Evolutionary conservation across 2,888 invertebrate genomes (phyloP).

Genomic region (Temnothorax rugatulus): DNA sequence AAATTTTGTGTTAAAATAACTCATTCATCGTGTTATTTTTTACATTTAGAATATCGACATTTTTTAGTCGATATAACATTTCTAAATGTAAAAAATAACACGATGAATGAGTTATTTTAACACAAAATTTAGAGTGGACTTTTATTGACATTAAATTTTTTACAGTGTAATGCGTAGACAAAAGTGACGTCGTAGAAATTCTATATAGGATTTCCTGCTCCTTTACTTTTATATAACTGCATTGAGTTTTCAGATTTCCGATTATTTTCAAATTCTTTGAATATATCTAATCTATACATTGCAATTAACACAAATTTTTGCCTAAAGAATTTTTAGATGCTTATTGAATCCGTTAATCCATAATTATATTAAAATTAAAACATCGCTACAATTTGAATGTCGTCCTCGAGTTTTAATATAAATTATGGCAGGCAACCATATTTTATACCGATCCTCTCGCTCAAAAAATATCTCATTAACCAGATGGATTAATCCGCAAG

Average conservation of each 20-base stretch:
- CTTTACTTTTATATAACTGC: neutral
- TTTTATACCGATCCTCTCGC: neutral
- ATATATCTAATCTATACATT: neutral
- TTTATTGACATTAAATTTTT: no score
- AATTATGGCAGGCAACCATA: neutral
- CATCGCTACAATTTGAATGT: neutral
- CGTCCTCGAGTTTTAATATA: neutral
- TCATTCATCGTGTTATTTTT: no score
- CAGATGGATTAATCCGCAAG: constrained; percentile 23
- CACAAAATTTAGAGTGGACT: no score
- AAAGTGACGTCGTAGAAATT: constrained; percentile 4
- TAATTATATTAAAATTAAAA: constrained; percentile 8
- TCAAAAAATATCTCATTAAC: constrained; percentile 30
- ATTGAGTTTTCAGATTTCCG: neutral
- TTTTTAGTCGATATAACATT: no score
- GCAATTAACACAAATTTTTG: neutral
- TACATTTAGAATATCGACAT: no score
- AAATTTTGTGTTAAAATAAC: no score
- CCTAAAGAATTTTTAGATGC: neutral
- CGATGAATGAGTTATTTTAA: no score
- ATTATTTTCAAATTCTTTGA: neutral
- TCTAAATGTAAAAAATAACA: no score
- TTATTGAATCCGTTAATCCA: neutral
- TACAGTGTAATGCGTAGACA: constrained; percentile 29
- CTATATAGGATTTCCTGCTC: neutral